Conservation (phyloP, 2,888 invertebrate genomes). For the Cerastis rubricosa region DNA sequence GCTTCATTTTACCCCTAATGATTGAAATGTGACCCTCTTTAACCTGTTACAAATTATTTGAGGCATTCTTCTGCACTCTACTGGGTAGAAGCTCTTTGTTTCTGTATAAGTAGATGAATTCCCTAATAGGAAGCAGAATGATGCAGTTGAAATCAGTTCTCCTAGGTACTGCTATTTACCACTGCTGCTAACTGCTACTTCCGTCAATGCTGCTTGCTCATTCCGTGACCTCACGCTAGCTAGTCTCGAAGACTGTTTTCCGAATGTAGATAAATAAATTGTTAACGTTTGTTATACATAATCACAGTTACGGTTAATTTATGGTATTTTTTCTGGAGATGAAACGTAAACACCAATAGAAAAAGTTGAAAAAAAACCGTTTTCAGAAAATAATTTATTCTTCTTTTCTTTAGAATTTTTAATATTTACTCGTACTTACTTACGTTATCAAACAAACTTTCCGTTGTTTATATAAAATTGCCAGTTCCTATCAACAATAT, state of each 20-base stretch:
- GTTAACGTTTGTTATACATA: background rate
- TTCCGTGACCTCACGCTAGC: background rate
- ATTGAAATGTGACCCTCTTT: constrained; percentile 17
- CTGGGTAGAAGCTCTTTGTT: background rate
- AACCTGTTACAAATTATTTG: constrained; percentile 17
- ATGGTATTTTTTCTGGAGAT: background rate
- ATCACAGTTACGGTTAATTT: background rate
- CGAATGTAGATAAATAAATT: background rate
- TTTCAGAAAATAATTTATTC: background rate
- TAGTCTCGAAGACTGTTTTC: background rate
- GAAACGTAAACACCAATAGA: background rate
- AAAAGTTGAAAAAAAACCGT: background rate
- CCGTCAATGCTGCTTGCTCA: background rate
- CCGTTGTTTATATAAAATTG: constrained; percentile 26
- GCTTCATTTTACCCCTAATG: background rate
- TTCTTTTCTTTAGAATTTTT: background rate
- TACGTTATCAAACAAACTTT: constrained; percentile 26
- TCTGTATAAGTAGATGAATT: background rate
- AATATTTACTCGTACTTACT: background rate
- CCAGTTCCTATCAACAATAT: constrained; percentile 14
- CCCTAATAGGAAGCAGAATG: background rate
- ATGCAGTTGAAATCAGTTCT: constrained; percentile 3
- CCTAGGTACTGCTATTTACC: background rate
- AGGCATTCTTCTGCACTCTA: constrained; percentile 16
- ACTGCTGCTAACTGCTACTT: background rate